Evolutionary conservation across 2,888 invertebrate species (phyloP).

Genomic region (Eumerus sabulonum): DNA sequence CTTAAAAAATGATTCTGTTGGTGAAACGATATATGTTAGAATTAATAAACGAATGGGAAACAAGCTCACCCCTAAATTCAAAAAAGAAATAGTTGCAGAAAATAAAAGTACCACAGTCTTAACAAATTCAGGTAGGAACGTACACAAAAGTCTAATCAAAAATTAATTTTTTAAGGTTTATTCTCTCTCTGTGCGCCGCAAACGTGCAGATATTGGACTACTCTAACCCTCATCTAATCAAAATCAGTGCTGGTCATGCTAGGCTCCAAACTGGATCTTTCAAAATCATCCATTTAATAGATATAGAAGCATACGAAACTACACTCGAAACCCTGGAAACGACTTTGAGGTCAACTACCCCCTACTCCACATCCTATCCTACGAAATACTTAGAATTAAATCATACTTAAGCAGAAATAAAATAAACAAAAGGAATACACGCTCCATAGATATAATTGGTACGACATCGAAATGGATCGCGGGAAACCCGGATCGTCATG

Average conservation of each 20-base stretch:
- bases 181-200: not conserved
- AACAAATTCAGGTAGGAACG: constrained; percentile 4
- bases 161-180: not conserved
- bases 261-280: constrained; percentile 3
- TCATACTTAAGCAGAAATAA: not conserved
- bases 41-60: constrained; percentile 17
- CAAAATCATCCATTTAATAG: constrained; percentile 3
- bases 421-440: not conserved
- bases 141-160: constrained; percentile 12
- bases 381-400: not conserved
- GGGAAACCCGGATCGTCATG: not conserved
- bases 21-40: constrained; percentile 18
- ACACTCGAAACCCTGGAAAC: not conserved
- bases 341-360: not conserved
- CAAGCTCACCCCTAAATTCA: constrained; percentile 9
- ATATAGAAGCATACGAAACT: not conserved
- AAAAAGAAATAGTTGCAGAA: constrained; percentile 32
- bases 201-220: not conserved
- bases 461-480: constrained; percentile 32
- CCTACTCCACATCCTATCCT: not conserved
- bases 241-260: not conserved
- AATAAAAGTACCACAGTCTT: constrained; percentile 3
- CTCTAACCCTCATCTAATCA: not conserved
- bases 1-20: constrained; percentile 5
- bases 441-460: constrained; percentile 18